Conservation (phyloP, 2,888 invertebrate genomes). For the Myopa testacea region DNA sequence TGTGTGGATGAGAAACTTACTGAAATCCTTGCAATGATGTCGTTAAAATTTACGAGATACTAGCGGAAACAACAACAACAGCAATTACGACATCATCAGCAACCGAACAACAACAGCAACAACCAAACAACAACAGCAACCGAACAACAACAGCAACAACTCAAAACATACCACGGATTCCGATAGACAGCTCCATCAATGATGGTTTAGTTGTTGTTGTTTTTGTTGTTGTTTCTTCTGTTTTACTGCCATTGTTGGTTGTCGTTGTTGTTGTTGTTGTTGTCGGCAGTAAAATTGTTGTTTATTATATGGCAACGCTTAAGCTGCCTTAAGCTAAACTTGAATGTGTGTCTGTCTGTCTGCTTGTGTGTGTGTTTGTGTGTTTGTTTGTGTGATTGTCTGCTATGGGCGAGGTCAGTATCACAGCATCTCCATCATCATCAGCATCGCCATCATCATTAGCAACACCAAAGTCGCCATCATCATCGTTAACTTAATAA, state of each 20-base stretch:
- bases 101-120: too few species aligned
- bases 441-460: neutral
- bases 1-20: neutral
- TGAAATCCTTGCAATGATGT: neutral
- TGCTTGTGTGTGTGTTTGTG: neutral
- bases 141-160: too few species aligned
- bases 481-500: neutral
- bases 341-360: neutral
- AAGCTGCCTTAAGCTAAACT: neutral
- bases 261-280: conserved; percentile 4
- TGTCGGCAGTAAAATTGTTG: neutral
- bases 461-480: neutral
- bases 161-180: neutral
- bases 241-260: neutral
- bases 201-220: neutral
- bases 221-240: neutral
- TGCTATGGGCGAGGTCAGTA: neutral
- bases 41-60: neutral
- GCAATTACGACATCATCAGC: neutral
- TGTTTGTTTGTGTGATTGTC: neutral
- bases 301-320: neutral
- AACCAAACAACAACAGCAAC: too few species aligned
- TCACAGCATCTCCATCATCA: neutral
- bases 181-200: too few species aligned
- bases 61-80: neutral